Evolutionary conservation across 2,113 vertebrate species (phyloP), one percentile per base, ranked within the genome.

Genomic region (Peromyscus maniculatus): DNA sequence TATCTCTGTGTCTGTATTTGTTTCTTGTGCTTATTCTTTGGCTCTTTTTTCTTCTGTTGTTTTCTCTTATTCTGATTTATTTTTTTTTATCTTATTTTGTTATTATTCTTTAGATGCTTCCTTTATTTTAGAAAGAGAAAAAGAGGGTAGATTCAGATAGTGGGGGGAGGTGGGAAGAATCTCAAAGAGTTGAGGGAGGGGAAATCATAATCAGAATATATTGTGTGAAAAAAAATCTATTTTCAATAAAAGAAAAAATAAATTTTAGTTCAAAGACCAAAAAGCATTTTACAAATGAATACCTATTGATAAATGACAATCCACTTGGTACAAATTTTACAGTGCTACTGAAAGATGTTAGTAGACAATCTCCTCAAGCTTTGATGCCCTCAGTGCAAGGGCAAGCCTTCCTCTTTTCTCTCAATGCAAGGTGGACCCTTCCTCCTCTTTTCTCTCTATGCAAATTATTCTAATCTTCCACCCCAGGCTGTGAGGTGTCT

Each of bases 331-430:
- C 72, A 49, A 64, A 64, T 90, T 89, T 97, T 55, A 49, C 62
- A 96, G 22, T 93, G 36, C 39, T 92, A n/a, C n/a, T 79, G 87
- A 39, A 91, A 92, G 52, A 89, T 86, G 94, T 92, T 39, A 87
- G 16, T 92, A 7, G 57, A 13, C 7, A 52, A 7, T 77, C 7
- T 21, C 64, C 19, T 89, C 87, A 66, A 62, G 6, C 95, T 88
- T 57, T 43, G 49, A 55, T 66, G 26, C 43, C 64, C 24, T 95
- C 21, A 80, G 5, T 2, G 12, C 10, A 67, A 67, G 2, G 84
- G 39, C 17, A 77, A 26, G 36, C 36, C 33, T 91, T 72, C 31
- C 24, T 88, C 57, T 90, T 78, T 78, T 46, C 66, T 96, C 33
- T 82, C 64, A 59, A 22, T 86, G 59, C 52, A 86, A 71, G 2